Conservation (phyloP, 2,797 vertebrate genomes). For the Zenarchopterus dispar region DNA sequence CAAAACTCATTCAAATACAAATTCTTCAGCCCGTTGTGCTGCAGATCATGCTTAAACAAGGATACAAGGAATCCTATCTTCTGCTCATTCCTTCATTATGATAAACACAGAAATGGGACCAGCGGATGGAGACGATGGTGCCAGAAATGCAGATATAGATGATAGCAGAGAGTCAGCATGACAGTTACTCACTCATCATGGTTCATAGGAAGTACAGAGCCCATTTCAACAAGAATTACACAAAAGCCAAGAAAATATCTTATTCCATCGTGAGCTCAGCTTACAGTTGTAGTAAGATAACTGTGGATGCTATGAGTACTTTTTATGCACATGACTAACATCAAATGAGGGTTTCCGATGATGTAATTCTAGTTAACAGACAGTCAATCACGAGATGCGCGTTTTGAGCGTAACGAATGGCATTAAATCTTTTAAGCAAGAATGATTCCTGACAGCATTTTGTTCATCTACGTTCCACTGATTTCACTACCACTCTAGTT, state of each 20-base stretch:
- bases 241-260: constrained; percentile 11
- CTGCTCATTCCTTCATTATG: constrained; percentile 64
- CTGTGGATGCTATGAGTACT: too few relatives aligned
- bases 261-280: too few relatives aligned
- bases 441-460: constrained; percentile 26
- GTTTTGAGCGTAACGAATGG: constrained; percentile 10
- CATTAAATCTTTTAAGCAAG: constrained; percentile 17
- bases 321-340: too few relatives aligned
- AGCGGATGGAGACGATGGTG: constrained; percentile 30
- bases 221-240: constrained; percentile 23
- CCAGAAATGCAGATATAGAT: constrained; percentile 44
- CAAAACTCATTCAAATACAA: constrained; percentile 89
- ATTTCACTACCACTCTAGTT: not conserved
- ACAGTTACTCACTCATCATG: constrained; percentile 35
- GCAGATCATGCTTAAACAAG: constrained; percentile 84
- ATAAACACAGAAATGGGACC: constrained; percentile 36
- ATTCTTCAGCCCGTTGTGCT: constrained; percentile 89
- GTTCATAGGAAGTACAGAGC: constrained; percentile 24
- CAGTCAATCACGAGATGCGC: too few relatives aligned
- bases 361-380: too few relatives aligned
- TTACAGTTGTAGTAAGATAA: too few relatives aligned
- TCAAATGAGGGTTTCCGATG: too few relatives aligned
- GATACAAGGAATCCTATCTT: constrained; percentile 69
- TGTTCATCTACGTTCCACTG: constrained; percentile 5
- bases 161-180: constrained; percentile 36